phyloP scores from a whole-genome alignment of 2,113 vertebrate species.

The Gymnorhina tibicen region DNA sequence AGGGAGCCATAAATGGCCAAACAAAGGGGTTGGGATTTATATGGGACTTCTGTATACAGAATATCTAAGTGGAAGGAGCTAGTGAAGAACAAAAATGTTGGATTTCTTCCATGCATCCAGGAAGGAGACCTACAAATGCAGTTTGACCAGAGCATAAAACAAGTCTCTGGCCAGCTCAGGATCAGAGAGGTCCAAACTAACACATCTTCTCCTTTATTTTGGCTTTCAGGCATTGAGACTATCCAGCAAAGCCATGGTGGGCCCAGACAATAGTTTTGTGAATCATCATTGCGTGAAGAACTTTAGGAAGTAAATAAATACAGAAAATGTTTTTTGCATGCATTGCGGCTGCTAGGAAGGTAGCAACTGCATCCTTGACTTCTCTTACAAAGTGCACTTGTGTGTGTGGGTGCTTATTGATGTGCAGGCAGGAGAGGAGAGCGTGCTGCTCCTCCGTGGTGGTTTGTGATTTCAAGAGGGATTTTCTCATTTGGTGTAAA shows the following conservation, averaged over 20 bases:
- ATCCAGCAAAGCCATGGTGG: not conserved
- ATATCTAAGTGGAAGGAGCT: not conserved
- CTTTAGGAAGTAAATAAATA: not conserved
- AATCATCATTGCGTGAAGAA: not conserved
- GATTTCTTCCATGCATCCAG: not conserved
- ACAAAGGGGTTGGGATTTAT: not conserved
- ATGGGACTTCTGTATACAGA: not conserved
- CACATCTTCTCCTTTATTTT: not conserved
- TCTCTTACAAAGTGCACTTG: not conserved
- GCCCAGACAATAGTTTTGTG: not conserved
- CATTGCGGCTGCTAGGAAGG: not conserved
- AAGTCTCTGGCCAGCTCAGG: not conserved
- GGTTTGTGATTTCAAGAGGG: not conserved
- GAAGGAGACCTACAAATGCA: not conserved
- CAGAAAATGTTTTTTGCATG: not conserved
- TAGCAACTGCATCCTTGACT: not conserved
- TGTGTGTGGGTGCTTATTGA: not conserved
- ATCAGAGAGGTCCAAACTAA: not conserved
- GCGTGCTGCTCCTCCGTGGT: not conserved
- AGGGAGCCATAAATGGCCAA: slow-evolving; percentile 21
- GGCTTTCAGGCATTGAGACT: not conserved
- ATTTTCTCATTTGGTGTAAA: not conserved
- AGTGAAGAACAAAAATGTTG: not conserved
- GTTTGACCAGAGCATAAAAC: not conserved
- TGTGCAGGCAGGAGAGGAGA: not conserved